A percentile compares a stretch with the other conserved stretches of the same genome.
These are phyloP conservation scores for Mormyrus iriodes DNA, from an alignment of 2,113 vertebrate genomes.

Conservation along the genomic window DNA sequence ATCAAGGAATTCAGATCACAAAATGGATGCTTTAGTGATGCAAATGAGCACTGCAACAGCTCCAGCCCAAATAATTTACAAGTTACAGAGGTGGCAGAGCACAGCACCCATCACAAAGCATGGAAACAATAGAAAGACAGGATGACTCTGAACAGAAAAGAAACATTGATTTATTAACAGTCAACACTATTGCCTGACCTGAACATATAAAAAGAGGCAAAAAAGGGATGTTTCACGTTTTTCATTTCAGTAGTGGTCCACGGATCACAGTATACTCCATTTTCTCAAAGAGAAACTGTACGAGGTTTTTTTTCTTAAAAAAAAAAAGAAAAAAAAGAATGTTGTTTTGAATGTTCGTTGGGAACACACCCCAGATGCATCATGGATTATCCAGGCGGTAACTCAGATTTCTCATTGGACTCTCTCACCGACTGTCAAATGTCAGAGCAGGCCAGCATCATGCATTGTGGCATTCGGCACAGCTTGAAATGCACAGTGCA, in stretches of 20 bases:
- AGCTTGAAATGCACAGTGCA: background rate
- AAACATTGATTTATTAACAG: background rate
- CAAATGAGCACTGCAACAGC: background rate
- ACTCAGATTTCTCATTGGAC: background rate
- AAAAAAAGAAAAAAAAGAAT: background rate
- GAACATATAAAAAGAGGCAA: background rate
- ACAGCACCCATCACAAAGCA: background rate
- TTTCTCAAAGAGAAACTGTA: conserved; percentile 21
- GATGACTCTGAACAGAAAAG: background rate
- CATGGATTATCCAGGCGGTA: background rate
- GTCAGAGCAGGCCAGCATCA: background rate
- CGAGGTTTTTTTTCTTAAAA: background rate
- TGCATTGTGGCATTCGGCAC: background rate
- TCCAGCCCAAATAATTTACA: background rate
- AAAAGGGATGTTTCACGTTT: background rate
- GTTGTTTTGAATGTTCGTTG: background rate
- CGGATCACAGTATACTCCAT: conserved; percentile 45
- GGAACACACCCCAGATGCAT: background rate
- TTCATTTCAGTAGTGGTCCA: conserved; percentile 43
- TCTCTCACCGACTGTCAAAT: background rate
- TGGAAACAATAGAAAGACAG: background rate
- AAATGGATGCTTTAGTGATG: background rate
- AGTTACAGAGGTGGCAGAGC: background rate
- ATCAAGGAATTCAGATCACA: background rate
- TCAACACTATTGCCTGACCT: background rate